phyloP scores from a whole-genome alignment of 1,140 invertebrate species.

The Meloidogyne chitwoodi region DNA sequence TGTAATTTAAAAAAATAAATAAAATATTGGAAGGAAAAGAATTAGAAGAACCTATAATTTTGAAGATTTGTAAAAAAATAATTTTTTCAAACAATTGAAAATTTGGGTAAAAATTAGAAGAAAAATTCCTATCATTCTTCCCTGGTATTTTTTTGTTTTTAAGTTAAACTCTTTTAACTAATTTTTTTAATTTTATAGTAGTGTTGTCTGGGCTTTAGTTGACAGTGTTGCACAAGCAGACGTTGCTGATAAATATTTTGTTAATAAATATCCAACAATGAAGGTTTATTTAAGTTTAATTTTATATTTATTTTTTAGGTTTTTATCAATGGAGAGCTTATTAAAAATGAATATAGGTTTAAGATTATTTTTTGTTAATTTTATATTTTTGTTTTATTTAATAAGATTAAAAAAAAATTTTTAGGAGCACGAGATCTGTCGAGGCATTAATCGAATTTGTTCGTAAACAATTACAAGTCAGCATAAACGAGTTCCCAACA shows the following conservation, averaged over 20 bases:
- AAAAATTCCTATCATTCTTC: too few relatives aligned
- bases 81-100: too few relatives aligned
- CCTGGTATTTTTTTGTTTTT: background rate
- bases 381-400: too few relatives aligned
- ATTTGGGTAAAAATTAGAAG: too few relatives aligned
- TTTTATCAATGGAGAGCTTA: constrained; percentile 59
- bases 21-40: too few relatives aligned
- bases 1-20: too few relatives aligned
- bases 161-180: background rate
- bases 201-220: constrained; percentile 73
- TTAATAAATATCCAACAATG: constrained; percentile 86
- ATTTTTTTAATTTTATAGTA: background rate
- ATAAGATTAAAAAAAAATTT: too few relatives aligned
- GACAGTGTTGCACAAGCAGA: constrained; percentile 85
- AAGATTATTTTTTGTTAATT: background rate
- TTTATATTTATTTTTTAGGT: constrained; percentile 69
- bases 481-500: constrained; percentile 52
- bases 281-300: constrained; percentile 76
- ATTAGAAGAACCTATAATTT: too few relatives aligned
- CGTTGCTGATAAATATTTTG: constrained; percentile 90
- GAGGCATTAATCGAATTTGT: constrained; percentile 57
- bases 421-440: constrained; percentile 52
- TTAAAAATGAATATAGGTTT: constrained; percentile 57
- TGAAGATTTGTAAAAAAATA: too few relatives aligned
- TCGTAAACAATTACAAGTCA: constrained; percentile 50